Conservation (phyloP, 2,797 vertebrate species). For the Basileuterus tristriatus region DNA sequence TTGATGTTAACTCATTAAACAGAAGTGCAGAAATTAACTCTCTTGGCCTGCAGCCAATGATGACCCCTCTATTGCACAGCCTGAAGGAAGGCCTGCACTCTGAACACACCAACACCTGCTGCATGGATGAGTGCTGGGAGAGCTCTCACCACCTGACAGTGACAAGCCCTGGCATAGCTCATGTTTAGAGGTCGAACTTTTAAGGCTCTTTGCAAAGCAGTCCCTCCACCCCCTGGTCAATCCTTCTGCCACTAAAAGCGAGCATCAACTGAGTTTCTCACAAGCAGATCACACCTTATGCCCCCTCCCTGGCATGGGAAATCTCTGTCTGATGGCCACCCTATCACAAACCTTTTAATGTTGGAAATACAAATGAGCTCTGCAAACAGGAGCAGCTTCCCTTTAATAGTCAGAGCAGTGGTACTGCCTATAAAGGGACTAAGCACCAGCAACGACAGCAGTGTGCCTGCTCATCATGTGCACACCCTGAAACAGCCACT, state of each 20-base stretch:
- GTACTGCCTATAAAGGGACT: neutral
- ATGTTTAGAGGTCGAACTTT: neutral
- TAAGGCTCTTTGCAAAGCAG: neutral
- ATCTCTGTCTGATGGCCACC: neutral
- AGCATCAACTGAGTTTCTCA: neutral
- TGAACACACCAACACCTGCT: neutral
- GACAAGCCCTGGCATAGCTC: neutral
- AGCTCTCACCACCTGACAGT: neutral
- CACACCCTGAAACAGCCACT: neutral
- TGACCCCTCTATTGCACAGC: neutral
- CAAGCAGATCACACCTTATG: neutral
- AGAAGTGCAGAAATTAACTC: neutral
- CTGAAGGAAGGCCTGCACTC: neutral
- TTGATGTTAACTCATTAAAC: neutral
- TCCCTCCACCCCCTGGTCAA: accelerated
- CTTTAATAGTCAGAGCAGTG: neutral
- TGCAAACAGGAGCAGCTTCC: neutral
- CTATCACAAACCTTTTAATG: neutral
- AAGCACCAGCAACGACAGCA: neutral
- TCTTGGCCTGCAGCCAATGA: neutral
- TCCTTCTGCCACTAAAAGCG: accelerated
- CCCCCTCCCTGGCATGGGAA: neutral
- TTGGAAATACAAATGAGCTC: neutral
- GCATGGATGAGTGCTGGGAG: neutral
- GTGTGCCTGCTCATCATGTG: neutral